Evolutionary conservation across 1,140 invertebrate genomes (phyloP).

Genomic region (Drosophila arawakana): DNA sequence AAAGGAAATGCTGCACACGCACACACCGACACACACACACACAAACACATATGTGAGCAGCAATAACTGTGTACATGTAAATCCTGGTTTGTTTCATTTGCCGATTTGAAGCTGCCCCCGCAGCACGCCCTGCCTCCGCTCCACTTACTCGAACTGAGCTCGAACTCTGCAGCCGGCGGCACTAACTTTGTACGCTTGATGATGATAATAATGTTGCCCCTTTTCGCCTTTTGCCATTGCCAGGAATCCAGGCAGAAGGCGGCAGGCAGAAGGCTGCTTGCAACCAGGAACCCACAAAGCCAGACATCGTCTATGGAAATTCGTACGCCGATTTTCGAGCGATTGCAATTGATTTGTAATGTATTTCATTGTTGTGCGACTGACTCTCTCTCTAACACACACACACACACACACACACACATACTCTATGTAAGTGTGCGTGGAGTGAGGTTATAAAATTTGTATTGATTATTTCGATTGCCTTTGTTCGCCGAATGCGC

Average conservation of each 20-base stretch:
- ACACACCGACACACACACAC: constrained; percentile 37
- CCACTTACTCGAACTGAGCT: constrained; percentile 4
- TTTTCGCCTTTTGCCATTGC: constrained; percentile 56
- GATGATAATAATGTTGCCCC: constrained; percentile 79
- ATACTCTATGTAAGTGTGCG: constrained; percentile 11
- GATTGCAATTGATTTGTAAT: constrained; percentile 83
- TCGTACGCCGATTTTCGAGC: constrained; percentile 81
- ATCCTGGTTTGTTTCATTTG: constrained; percentile 83
- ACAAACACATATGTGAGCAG: constrained; percentile 39
- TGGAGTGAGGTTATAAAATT: constrained; percentile 66
- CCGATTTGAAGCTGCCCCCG: constrained; percentile 66
- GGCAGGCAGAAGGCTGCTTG: constrained; percentile 9
- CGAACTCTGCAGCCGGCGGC: constrained; percentile 66
- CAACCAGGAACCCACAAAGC: constrained; percentile 38
- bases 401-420: too few species aligned
- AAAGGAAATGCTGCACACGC: constrained; percentile 76
- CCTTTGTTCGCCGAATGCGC: constrained; percentile 74
- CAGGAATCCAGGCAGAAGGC: constrained; percentile 46
- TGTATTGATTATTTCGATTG: constrained; percentile 83
- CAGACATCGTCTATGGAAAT: constrained; percentile 81
- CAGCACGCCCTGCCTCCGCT: not conserved
- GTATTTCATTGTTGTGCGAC: constrained; percentile 76
- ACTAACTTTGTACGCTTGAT: constrained; percentile 81
- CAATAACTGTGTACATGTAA: constrained; percentile 83
- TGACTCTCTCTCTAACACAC: not conserved